Conservation (phyloP, 2,797 vertebrate genomes). For the Bradypus variegatus region DNA sequence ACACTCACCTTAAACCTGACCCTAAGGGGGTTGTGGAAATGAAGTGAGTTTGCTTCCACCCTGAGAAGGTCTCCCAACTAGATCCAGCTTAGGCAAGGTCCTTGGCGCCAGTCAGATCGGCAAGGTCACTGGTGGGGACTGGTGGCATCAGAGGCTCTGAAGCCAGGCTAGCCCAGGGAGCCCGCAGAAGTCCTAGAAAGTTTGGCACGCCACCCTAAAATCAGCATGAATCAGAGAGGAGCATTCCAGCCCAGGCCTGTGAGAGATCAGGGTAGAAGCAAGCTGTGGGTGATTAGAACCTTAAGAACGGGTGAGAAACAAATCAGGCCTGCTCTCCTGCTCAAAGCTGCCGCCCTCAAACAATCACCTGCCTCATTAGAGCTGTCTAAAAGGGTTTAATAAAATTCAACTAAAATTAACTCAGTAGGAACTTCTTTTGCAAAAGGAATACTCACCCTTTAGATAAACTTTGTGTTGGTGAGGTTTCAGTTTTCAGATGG, state of each 20-base stretch:
- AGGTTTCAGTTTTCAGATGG: neutral
- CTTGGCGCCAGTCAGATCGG: slow-evolving; percentile 54
- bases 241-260: neutral
- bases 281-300: neutral
- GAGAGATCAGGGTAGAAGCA: neutral
- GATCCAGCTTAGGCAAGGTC: slow-evolving; percentile 12
- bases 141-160: slow-evolving; percentile 10
- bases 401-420: neutral
- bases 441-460: neutral
- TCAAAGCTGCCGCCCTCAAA: neutral
- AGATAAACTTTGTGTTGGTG: neutral
- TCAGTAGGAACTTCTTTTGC: neutral
- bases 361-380: neutral
- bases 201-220: neutral
- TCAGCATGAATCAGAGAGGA: slow-evolving; percentile 34
- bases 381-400: neutral
- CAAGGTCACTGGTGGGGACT: slow-evolving; percentile 37
- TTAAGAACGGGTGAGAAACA: neutral
- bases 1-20: slow-evolving; percentile 14
- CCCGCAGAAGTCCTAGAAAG: slow-evolving; percentile 53
- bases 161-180: slow-evolving; percentile 1
- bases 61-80: neutral
- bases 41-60: neutral
- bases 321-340: neutral
- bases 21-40: neutral